Percentiles rank a stretch among this genome's conserved stretches.
phyloP scores from a whole-genome alignment of 2,888 invertebrate species.

The Apomyelois bistriatella region DNA sequence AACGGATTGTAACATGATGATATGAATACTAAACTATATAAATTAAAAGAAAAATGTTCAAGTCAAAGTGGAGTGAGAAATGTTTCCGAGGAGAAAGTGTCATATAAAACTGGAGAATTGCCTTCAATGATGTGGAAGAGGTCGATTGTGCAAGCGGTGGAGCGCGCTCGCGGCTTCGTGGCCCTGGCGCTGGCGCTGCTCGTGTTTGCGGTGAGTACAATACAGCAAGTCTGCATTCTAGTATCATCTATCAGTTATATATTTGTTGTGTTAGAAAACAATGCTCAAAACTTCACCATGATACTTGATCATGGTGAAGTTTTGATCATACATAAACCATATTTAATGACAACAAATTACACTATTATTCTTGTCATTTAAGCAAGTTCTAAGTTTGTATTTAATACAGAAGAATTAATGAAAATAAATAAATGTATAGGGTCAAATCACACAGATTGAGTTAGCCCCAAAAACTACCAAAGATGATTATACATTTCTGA shows the following conservation, averaged over 20 bases:
- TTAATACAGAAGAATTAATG: too few species aligned
- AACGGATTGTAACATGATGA: slow-evolving; percentile 25
- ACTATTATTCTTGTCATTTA: too few species aligned
- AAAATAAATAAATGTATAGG: too few species aligned
- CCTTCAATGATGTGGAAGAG: slow-evolving; percentile 79
- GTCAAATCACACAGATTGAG: too few species aligned
- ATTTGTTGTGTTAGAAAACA: too few species aligned
- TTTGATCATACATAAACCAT: too few species aligned
- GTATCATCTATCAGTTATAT: background rate
- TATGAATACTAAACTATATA: slow-evolving; percentile 38
- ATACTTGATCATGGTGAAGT: too few species aligned
- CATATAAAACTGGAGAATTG: slow-evolving; percentile 70
- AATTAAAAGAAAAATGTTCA: slow-evolving; percentile 42
- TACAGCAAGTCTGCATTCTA: background rate
- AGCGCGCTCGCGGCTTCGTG: slow-evolving; percentile 39
- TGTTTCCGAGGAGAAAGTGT: slow-evolving; percentile 71
- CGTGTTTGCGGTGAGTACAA: slow-evolving; percentile 49
- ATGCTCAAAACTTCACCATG: too few species aligned
- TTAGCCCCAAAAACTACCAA: too few species aligned
- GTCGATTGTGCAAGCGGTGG: slow-evolving; percentile 73
- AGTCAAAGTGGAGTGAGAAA: slow-evolving; percentile 37
- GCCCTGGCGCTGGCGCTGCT: slow-evolving; percentile 47
- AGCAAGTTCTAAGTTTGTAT: too few species aligned
- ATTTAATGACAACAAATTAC: too few species aligned
- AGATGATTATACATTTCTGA: too few species aligned